Evolutionary conservation across 1,140 invertebrate species (phyloP).

Genomic region (Apocrypta bakeri): DNA sequence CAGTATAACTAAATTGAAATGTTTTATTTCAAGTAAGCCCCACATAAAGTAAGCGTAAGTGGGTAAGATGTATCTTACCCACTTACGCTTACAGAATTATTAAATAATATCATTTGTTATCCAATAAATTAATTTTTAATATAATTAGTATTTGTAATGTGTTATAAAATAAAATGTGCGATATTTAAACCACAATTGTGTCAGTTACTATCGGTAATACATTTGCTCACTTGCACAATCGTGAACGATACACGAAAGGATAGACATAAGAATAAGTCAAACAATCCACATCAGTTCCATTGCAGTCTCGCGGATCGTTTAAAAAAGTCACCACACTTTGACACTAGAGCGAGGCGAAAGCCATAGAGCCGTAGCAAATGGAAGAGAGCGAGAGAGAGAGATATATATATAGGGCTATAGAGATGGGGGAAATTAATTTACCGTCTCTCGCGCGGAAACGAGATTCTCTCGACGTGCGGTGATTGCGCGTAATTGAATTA

Average conservation of each 20-base stretch:
- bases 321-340: neutral
- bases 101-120: too few species aligned
- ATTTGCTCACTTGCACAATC: too few species aligned
- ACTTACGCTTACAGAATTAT: too few species aligned
- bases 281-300: neutral
- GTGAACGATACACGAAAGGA: neutral
- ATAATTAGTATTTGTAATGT: too few species aligned
- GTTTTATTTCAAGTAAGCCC: too few species aligned
- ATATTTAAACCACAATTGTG: too few species aligned
- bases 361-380: neutral
- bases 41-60: too few species aligned
- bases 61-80: too few species aligned
- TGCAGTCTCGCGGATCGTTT: neutral
- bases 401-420: neutral
- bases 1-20: too few species aligned
- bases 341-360: neutral
- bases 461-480: constrained; percentile 37
- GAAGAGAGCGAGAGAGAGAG: neutral
- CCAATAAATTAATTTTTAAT: too few species aligned
- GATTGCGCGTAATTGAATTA: constrained; percentile 42
- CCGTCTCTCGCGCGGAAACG: constrained; percentile 34
- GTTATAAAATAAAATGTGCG: too few species aligned
- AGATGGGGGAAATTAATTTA: constrained; percentile 33
- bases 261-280: neutral
- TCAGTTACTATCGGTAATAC: too few species aligned